Evolutionary conservation across 2,113 vertebrate species (phyloP), one percentile per base, ranked within the genome.

Genomic region (Rhadina sibilatrix): DNA sequence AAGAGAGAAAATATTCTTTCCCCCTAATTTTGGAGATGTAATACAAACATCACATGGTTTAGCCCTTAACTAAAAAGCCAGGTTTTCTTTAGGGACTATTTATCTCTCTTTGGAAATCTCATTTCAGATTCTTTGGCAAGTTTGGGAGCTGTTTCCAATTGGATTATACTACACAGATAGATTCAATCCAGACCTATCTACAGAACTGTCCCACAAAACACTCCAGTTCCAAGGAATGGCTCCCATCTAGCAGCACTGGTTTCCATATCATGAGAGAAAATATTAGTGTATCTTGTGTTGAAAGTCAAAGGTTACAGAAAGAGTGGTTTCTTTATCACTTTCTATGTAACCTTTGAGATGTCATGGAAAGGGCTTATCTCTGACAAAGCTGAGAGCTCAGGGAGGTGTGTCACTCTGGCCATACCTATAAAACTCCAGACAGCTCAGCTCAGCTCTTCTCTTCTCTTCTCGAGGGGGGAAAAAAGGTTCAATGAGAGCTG

Each of bases 401-500:
- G n/a, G 9, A 60, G 56, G 15, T 40, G 31, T 57, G 31, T 75
- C 42, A 8, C 49, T 79, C 75, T 57, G 40, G 27, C 46, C 25
- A 28, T 20, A 30, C 27, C 33, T 44, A 6, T 24, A 53, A 59
- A 49, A 63, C 2, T 52, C 44, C 63, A 68, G 23, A n/a, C n/a
- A n/a, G n/a, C n/a, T n/a, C n/a, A n/a, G n/a, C n/a, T n/a, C n/a
- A n/a, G n/a, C n/a, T n/a, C n/a, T n/a, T 3, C 10, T 40, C 12
- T 21, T 21, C 33, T 7, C 3, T 66, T n/a, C 21, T 65, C 44
- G 37, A 9, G 13, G 5, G 5, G 30, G 0, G 4, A 6, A 30
- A 30, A 17, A 38, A 17, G 2, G 7, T 61, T 71, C 46, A 53
- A 1, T 44, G 33, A 56, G 8, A 78, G 30, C 27, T 59, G 8